Conservation (phyloP, 2,113 vertebrate genomes). For the Nibea coibor region DNA sequence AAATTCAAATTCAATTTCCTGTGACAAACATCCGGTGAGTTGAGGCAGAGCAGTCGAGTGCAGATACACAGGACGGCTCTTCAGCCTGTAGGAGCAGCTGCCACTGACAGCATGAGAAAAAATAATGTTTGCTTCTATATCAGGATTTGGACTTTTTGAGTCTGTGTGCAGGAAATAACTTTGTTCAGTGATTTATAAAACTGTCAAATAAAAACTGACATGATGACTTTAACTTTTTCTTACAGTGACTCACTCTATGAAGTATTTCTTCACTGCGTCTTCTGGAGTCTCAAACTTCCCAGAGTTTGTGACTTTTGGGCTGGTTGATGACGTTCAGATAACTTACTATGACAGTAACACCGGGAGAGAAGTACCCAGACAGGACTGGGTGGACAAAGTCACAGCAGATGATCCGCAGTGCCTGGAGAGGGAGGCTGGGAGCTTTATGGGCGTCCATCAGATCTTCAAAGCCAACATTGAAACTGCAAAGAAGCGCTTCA, state of each 20-base stretch:
- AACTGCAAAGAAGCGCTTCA: background rate
- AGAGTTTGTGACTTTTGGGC: conserved; percentile 45
- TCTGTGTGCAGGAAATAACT: too few relatives aligned
- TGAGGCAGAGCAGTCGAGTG: too few relatives aligned
- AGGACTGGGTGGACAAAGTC: background rate
- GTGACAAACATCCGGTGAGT: too few relatives aligned
- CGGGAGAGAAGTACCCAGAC: conserved; percentile 8
- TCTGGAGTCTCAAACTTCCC: conserved; percentile 57
- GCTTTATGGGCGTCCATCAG: fast-evolving
- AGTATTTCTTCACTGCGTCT: conserved; percentile 46
- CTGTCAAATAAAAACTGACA: too few relatives aligned
- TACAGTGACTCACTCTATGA: conserved; percentile 50
- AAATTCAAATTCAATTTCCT: too few relatives aligned
- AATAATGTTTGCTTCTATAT: too few relatives aligned
- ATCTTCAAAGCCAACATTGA: conserved; percentile 32
- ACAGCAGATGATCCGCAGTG: conserved; percentile 11
- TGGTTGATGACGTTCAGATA: conserved; percentile 41
- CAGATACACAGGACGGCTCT: too few relatives aligned
- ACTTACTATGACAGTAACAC: conserved; percentile 60
- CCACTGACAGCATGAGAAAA: too few relatives aligned
- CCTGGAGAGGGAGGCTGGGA: background rate
- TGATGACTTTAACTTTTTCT: too few relatives aligned
- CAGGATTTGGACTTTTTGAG: too few relatives aligned
- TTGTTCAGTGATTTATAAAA: too few relatives aligned
- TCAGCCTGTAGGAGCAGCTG: too few relatives aligned